These are phyloP conservation scores for Phenganax marumi DNA, from an alignment of 92 coral and sea anemone genomes.

Conservation along the genomic window DNA sequence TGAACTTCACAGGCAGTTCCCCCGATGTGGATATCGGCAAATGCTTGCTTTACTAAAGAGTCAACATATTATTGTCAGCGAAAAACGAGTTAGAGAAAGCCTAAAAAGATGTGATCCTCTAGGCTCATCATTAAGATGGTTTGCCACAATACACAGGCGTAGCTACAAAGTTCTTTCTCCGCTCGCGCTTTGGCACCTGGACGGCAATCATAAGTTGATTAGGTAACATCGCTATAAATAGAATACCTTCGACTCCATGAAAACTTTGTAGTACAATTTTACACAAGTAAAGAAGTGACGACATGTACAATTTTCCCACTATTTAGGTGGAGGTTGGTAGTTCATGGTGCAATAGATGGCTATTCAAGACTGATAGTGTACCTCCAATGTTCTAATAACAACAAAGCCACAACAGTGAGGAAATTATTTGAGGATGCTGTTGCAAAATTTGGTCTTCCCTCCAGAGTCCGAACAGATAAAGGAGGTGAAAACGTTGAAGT, in stretches of 20 bases:
- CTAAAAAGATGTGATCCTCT: conserved; percentile 51
- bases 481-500: conserved; percentile 52
- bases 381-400: conserved; percentile 43
- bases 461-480: conserved; percentile 52
- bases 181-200: conserved; percentile 54
- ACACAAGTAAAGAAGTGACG: not conserved
- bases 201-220: conserved; percentile 56
- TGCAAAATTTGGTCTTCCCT: conserved; percentile 47
- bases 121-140: conserved; percentile 56
- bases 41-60: conserved; percentile 46
- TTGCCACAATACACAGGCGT: conserved; percentile 47
- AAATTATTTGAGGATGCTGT: conserved; percentile 42
- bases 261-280: not conserved
- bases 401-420: conserved; percentile 41
- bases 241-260: not conserved
- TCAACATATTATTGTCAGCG: conserved; percentile 52
- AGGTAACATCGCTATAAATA: conserved; percentile 30
- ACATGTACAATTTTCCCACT: no score
- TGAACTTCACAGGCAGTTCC: conserved; percentile 55
- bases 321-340: conserved; percentile 58
- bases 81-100: conserved; percentile 50
- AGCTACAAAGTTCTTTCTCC: conserved; percentile 49
- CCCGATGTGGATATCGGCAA: conserved; percentile 58
- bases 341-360: conserved; percentile 55
- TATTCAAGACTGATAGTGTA: conserved; percentile 47